Evolutionary conservation across 2,797 vertebrate species (phyloP), one percentile per base, ranked within the genome.

Genomic region (Ptychadena robeensis): DNA sequence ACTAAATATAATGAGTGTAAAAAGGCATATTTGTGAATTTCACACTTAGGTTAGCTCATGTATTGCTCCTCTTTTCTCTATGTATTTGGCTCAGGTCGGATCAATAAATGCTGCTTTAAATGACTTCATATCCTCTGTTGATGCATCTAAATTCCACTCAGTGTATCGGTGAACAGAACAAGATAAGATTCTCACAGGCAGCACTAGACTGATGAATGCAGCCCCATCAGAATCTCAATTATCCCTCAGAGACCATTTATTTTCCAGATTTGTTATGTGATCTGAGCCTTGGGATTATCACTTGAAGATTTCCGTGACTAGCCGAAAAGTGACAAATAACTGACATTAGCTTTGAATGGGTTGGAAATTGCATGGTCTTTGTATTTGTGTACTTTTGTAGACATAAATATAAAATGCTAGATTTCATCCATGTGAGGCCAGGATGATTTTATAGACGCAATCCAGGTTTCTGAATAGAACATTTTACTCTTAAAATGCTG

Each of bases 261-360:
- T 79, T 79, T 70, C 6, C 40, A 35, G 64, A 68, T 69, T 70
- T 70, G 66, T 79, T 61, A 59, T 79, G 48, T 61, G 66, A 79
- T 79, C 66, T 53, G 15, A 77, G 74, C 9, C 28, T 66, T 48
- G 65, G 76, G 63, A 79, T 79, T 79, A 79, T 69, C 44, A 68
- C 76, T 27, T 66, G 74, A 77, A 37, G 63, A 44, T 67, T 67
- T 66, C 53, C 40, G 25, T 77, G 75, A 35, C 75, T 53, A 22
- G 63, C 66, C 28, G 57, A 68, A 79, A 79, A 37, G 76, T 68
- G 68, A 79, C 76, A 79, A 79, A 79, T 79, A 79, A 35, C 76
- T 68, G 76, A 69, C 65, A 79, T 79, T 69, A 68, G 44, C 14
- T 68, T 67, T 68, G 40, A 59, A 69, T 79, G 53, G 76, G 53